Evolutionary conservation across 2,113 vertebrate genomes (phyloP), one percentile per base, ranked within the genome.

Genomic region (Electrona antarctica): DNA sequence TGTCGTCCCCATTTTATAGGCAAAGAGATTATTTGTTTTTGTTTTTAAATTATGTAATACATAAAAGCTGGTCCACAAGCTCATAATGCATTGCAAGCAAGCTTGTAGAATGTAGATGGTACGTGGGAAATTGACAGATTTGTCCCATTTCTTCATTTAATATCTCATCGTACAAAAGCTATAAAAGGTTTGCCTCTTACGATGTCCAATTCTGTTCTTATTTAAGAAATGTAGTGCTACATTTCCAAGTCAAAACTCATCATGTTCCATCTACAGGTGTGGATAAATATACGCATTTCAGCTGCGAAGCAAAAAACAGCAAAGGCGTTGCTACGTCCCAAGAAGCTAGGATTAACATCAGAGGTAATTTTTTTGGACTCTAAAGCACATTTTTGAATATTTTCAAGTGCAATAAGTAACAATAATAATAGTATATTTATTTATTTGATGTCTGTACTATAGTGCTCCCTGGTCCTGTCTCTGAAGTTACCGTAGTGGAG

Each of bases 271-370:
- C 68, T 77, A 41, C 83, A 94, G 98, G 96, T 90, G 90, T 98
- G 63, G 83, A 90, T 0, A 85, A 93, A 73, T 60, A 80, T 0
- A 94, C 95, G 0, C 84, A 90, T 72, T 98, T 96, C 91, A 97
- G 95, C 75, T 99, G 98, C 8, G 97, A 97, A 80, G 98, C 97
- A 28, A 85, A 94, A 86, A 99, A 98, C 64, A 55, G 58, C 0
- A 97, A 95, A 80, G 98, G 97, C 2, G 85, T 99, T 76, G 90
- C 93, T 0, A 94, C 94, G 0, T 98, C 94, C 76, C 95, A 80
- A 69, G 95, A 94, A 0, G 94, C 93, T 50, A 92, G 91, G 21
- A 74, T 98, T 89, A 95, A 97, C 74, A 91, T 99, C 54, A 99
- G 98, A 96, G 96, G 98, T 98, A 85, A 86, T 86, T 21, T n/a